A percentile compares a stretch with the other conserved stretches of the same genome.
Conservation (phyloP, 1,140 invertebrate genomes). For the Calliopsis andreniformis region DNA sequence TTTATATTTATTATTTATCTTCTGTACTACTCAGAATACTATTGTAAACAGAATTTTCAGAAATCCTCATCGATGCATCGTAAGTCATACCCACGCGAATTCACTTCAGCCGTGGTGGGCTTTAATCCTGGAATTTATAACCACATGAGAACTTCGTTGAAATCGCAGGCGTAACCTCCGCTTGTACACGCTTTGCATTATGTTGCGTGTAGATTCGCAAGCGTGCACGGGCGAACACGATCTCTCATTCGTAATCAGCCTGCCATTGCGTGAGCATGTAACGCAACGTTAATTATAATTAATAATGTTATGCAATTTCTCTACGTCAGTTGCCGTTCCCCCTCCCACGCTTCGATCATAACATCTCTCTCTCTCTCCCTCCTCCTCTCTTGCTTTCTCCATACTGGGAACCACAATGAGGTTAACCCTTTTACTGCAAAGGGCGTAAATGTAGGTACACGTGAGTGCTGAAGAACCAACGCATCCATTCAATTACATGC, state of each 20-base stretch:
- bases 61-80: not conserved
- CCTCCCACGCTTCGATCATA: no score
- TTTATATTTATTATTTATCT: no score
- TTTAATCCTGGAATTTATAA: slow-evolving; percentile 35
- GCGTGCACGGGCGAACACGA: slow-evolving; percentile 43
- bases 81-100: no score
- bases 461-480: not conserved
- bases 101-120: not conserved
- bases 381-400: not conserved
- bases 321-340: slow-evolving; percentile 9
- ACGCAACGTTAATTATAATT: slow-evolving; percentile 66
- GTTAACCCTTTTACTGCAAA: slow-evolving; percentile 40
- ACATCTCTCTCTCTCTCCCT: no score
- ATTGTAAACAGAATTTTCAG: slow-evolving; percentile 1
- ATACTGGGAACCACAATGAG: not conserved
- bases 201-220: slow-evolving; percentile 49
- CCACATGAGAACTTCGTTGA: slow-evolving; percentile 53
- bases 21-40: no score
- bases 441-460: not conserved
- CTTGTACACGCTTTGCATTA: not conserved
- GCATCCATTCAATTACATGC: not conserved
- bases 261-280: slow-evolving; percentile 49
- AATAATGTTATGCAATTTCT: slow-evolving; percentile 61
- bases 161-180: slow-evolving; percentile 8
- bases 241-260: slow-evolving; percentile 56